Evolutionary conservation across 2,797 vertebrate species (phyloP).

Genomic region (Typhlichthys subterraneus): DNA sequence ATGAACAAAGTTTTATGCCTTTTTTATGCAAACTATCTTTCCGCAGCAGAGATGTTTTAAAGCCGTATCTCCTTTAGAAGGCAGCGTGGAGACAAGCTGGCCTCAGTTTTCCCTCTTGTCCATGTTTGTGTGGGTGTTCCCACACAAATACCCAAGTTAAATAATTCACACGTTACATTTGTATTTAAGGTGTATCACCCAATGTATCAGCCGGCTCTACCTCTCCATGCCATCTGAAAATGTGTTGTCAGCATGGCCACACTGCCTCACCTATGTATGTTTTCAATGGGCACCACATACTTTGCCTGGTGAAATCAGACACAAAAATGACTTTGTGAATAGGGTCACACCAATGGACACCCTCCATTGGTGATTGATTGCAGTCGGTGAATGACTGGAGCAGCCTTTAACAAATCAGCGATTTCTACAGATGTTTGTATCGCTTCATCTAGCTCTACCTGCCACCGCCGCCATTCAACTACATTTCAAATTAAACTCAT

Average conservation of each 20-base stretch:
- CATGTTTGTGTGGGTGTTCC: background rate
- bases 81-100: conserved; percentile 11
- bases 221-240: conserved; percentile 44
- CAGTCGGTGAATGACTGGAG: too few relatives aligned
- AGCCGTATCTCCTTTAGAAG: conserved; percentile 23
- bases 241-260: conserved; percentile 58
- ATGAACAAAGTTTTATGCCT: conserved; percentile 9
- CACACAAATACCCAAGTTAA: conserved; percentile 49
- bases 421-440: too few relatives aligned
- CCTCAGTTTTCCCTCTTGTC: conserved; percentile 21
- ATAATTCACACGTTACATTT: conserved; percentile 57
- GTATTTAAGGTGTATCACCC: conserved; percentile 48
- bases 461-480: too few relatives aligned
- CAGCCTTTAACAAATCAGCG: too few relatives aligned
- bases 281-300: background rate
- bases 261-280: background rate
- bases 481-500: too few relatives aligned
- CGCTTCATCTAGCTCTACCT: too few relatives aligned
- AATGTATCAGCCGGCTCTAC: conserved; percentile 45
- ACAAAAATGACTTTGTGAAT: too few relatives aligned
- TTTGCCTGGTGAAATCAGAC: too few relatives aligned
- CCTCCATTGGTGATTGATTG: too few relatives aligned
- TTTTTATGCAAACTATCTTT: conserved; percentile 12
- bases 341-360: too few relatives aligned
- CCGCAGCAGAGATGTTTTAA: conserved; percentile 17